phyloP scores from a whole-genome alignment of 92 coral and sea anemone species.

The Parazoanthus darwini region DNA sequence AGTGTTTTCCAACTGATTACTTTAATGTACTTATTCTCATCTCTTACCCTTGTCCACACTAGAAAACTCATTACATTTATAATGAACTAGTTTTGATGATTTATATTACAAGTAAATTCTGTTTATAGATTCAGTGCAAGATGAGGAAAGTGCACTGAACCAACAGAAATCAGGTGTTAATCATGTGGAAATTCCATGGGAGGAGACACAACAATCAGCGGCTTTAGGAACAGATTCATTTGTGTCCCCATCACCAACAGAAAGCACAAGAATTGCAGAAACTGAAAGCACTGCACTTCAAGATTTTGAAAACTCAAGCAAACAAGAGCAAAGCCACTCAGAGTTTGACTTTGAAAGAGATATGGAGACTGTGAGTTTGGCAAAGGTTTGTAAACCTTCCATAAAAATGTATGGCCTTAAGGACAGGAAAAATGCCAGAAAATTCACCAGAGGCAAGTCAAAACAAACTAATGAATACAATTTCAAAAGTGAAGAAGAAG shows the following conservation, averaged over 20 bases:
- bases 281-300: background rate
- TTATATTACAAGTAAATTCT: background rate
- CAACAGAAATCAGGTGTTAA: background rate
- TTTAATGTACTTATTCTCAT: no score
- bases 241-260: conserved; percentile 45
- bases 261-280: background rate
- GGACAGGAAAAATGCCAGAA: conserved; percentile 27
- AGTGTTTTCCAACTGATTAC: no score
- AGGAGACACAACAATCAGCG: conserved; percentile 47
- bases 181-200: conserved; percentile 29
- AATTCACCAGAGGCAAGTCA: background rate
- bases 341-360: conserved; percentile 35
- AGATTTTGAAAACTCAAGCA: background rate
- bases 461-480: background rate
- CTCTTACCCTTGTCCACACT: no score
- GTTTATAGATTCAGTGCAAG: background rate
- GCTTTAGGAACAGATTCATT: conserved; percentile 47
- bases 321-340: conserved; percentile 9
- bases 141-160: background rate
- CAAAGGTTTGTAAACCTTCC: background rate
- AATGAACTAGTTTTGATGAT: background rate
- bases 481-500: background rate
- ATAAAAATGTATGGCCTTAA: conserved; percentile 19
- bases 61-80: no score
- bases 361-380: background rate